Percentiles rank a stretch among this genome's conserved stretches.
Conservation (phyloP, 2,113 vertebrate genomes). For the Hypomesus transpacificus region DNA sequence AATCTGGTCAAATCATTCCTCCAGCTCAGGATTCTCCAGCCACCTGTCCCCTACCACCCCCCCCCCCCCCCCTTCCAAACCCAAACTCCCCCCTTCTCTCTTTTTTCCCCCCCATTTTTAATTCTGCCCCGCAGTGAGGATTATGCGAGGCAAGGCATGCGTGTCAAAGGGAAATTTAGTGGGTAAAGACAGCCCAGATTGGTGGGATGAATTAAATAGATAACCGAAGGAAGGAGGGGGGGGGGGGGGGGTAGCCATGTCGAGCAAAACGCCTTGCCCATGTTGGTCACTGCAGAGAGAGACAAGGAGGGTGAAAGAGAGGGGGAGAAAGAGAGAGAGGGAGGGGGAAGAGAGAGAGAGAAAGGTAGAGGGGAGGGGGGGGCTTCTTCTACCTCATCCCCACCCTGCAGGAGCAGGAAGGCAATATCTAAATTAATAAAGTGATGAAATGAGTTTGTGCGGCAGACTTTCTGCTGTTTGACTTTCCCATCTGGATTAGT, state of each 20-base stretch:
- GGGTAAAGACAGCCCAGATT: constrained; percentile 80
- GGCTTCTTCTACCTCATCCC: constrained; percentile 8
- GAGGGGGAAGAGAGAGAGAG: too few relatives aligned
- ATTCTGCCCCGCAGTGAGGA: constrained; percentile 78
- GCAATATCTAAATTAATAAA: constrained; percentile 81
- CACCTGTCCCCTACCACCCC: constrained; percentile 66
- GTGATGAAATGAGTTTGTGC: constrained; percentile 82
- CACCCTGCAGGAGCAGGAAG: constrained; percentile 65
- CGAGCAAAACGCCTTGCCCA: constrained; percentile 72
- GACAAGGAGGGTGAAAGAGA: too few relatives aligned
- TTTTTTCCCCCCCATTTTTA: constrained; percentile 61
- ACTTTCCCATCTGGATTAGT: constrained; percentile 85
- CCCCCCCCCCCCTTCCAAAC: too few relatives aligned
- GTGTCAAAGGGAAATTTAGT: constrained; percentile 83
- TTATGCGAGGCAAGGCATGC: constrained; percentile 81
- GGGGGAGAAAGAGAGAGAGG: too few relatives aligned
- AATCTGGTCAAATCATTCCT: constrained; percentile 71
- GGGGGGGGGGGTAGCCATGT: constrained; percentile 58
- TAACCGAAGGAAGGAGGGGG: constrained; percentile 69
- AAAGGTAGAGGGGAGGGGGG: too few relatives aligned
- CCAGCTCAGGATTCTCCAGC: constrained; percentile 71
- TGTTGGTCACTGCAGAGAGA: constrained; percentile 76
- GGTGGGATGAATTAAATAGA: constrained; percentile 81
- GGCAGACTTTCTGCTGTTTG: constrained; percentile 82
- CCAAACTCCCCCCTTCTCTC: constrained; percentile 41